Percentiles rank a stretch among this genome's conserved stretches.
These are phyloP conservation scores for Callorhinus ursinus DNA, from an alignment of 2,113 vertebrate species.

Conservation along the genomic window DNA sequence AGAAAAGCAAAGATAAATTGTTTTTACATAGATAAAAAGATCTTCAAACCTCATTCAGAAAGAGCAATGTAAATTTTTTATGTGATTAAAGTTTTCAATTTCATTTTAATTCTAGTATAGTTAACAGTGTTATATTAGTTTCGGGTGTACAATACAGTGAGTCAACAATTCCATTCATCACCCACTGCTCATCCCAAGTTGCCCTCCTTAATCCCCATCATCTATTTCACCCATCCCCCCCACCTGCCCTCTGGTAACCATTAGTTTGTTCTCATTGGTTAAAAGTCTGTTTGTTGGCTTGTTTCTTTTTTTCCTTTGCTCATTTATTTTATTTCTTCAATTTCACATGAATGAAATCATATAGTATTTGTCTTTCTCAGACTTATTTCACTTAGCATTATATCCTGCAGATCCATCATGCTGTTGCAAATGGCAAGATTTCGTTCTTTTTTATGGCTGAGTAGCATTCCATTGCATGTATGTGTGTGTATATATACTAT, in stretches of 20 bases:
- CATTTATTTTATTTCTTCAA: neutral
- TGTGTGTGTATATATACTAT: neutral
- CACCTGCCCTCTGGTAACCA: neutral
- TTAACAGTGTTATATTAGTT: neutral
- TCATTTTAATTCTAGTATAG: neutral
- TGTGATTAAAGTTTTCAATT: neutral
- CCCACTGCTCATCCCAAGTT: neutral
- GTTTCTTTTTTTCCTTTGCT: neutral
- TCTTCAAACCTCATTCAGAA: slow-evolving; percentile 2
- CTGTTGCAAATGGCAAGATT: neutral
- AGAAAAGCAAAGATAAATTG: neutral
- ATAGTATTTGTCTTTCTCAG: neutral
- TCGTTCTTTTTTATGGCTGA: neutral
- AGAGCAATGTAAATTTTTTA: neutral
- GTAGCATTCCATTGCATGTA: neutral
- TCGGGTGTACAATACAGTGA: neutral
- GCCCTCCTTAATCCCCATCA: neutral
- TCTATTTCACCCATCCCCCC: neutral
- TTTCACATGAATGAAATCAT: neutral
- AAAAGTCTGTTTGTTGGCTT: neutral
- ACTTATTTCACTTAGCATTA: neutral
- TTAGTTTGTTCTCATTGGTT: neutral
- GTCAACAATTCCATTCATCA: neutral
- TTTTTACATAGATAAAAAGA: neutral
- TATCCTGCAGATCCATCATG: neutral